Evolutionary conservation across 2,113 vertebrate genomes (phyloP), one percentile per base, ranked within the genome.

Genomic region (Sporophila hypoxantha): DNA sequence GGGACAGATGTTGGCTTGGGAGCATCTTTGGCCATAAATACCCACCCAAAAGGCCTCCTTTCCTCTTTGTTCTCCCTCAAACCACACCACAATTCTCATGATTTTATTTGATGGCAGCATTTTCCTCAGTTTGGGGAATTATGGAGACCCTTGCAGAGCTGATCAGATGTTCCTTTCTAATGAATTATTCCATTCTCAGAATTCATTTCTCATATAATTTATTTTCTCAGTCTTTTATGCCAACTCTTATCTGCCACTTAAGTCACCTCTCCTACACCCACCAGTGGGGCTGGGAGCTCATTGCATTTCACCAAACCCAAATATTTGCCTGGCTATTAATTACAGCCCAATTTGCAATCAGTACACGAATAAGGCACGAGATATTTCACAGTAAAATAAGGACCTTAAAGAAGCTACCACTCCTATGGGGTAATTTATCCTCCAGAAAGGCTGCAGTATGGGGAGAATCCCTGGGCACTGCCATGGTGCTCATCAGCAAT

Each of bases 111-210:
- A 44, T 44, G 39, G 25, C 25, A 29, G n/a, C 20, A 20, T 80
- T 83, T 41, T 66, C 30, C 37, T 71, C 42, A 13, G 3, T 47
- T 57, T 67, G 67, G 65, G 25, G 39, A 67, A 20, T 67, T 53
- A 22, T 0, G 2, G 79, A 82, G 29, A 7, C 10, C 1, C 9
- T 64, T 4, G 1, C 34, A 36, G 59, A 79, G 53, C 14, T 62
- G 57, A 49, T 41, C 32, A 7, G 2, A 0, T 49, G 17, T 41
- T 57, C 46, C 26, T 53, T 81, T 53, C 29, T 20, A 37, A 36
- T 3, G 34, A 46, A 39, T 37, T 55, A 27, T 29, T 67, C 49
- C 13, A 14, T 41, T 78, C 52, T 62, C 42, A 60, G 14, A 64
- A 57, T 29, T 59, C 0, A n/a, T 25, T 52, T 39, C 27, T 39